phyloP scores from a whole-genome alignment of 2,113 vertebrate species.

The Emberiza fucata region DNA sequence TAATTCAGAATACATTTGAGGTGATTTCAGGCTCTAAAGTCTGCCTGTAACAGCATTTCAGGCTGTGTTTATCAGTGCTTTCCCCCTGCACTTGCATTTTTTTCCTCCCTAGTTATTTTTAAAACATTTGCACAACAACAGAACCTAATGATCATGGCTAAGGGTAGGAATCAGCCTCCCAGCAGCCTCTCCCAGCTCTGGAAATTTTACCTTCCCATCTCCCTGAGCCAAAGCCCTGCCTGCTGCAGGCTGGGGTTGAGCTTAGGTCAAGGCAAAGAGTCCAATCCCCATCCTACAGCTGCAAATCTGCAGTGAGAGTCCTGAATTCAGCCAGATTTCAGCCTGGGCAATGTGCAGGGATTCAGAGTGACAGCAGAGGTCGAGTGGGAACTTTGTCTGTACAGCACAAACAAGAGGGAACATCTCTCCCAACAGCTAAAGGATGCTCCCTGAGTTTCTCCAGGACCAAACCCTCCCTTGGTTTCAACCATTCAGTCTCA shows the following conservation, averaged over 20 bases:
- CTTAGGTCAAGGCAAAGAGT: neutral
- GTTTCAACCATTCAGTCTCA: neutral
- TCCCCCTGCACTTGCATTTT: conserved; percentile 17
- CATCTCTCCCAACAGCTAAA: neutral
- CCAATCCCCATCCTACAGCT: accelerated
- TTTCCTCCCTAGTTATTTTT: conserved; percentile 38
- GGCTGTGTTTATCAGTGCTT: conserved; percentile 24
- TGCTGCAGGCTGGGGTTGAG: neutral
- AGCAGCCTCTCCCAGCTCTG: neutral
- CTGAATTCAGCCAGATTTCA: neutral
- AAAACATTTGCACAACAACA: conserved; percentile 58
- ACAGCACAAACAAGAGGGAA: neutral
- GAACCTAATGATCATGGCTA: neutral
- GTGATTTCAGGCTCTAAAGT: conserved; percentile 57
- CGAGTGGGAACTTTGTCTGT: neutral
- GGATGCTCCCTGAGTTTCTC: neutral
- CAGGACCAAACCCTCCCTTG: neutral
- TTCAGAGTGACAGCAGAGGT: neutral
- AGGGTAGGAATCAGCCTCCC: neutral
- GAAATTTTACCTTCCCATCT: neutral
- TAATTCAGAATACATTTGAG: conserved; percentile 68
- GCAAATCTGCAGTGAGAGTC: neutral
- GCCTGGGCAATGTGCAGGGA: accelerated
- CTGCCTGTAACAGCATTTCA: conserved; percentile 32
- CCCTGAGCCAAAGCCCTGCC: neutral